Evolutionary conservation across 1,140 invertebrate species (phyloP).

Genomic region (Varroa destructor): DNA sequence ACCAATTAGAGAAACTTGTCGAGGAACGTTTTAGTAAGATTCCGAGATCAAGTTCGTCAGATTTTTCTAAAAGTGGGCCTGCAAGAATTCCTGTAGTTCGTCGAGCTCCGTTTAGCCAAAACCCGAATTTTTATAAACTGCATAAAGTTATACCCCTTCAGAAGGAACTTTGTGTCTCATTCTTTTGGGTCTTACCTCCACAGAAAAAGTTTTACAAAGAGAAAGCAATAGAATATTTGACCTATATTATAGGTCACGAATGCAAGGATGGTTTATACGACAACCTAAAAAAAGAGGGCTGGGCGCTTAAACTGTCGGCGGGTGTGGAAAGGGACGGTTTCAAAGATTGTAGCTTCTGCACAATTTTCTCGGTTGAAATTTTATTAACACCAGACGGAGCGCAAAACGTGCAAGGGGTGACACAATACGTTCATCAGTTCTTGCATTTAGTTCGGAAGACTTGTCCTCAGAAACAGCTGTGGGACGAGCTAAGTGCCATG

Average conservation of each 20-base stretch:
- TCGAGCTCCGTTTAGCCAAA: conserved; percentile 9
- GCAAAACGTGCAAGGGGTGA: conserved; percentile 37
- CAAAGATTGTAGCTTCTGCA: not conserved
- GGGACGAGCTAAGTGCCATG: conserved; percentile 39
- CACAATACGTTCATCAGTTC: conserved; percentile 40
- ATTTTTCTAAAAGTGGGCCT: not conserved
- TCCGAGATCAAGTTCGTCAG: not conserved
- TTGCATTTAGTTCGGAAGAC: conserved; percentile 40
- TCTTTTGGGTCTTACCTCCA: conserved; percentile 42
- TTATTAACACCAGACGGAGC: conserved; percentile 40
- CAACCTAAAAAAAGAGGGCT: not conserved
- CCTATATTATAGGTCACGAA: conserved; percentile 3
- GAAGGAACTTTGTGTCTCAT: conserved; percentile 40
- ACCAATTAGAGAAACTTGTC: not conserved
- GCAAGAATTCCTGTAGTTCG: not conserved
- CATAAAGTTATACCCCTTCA: conserved; percentile 42
- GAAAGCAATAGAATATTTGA: conserved; percentile 4
- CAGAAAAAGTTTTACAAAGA: conserved; percentile 13
- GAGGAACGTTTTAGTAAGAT: not conserved
- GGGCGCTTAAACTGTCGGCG: not conserved
- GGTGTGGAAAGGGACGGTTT: conserved; percentile 11
- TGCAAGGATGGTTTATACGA: conserved; percentile 4
- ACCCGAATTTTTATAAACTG: conserved; percentile 13
- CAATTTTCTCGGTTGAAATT: conserved; percentile 4
- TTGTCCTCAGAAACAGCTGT: conserved; percentile 41